phyloP scores from a whole-genome alignment of 2,888 invertebrate species.

The Deroplatys truncata region DNA sequence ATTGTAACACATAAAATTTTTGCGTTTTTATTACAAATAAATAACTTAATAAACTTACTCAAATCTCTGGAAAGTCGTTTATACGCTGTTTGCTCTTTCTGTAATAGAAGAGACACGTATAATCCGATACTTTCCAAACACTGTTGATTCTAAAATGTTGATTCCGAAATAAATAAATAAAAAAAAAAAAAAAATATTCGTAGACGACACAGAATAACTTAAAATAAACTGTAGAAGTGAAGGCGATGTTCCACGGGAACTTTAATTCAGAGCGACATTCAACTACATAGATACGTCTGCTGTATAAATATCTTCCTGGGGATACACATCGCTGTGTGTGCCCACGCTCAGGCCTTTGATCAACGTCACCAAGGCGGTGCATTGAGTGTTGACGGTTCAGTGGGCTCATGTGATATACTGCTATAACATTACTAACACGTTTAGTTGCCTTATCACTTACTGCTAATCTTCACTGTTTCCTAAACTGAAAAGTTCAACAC shows the following conservation, averaged over 20 bases:
- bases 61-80: background rate
- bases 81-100: too few relatives aligned
- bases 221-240: slow-evolving; percentile 4
- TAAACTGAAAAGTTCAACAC: too few relatives aligned
- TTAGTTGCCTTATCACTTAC: too few relatives aligned
- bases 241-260: background rate
- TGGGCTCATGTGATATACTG: background rate
- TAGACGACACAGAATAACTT: background rate
- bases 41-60: too few relatives aligned
- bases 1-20: too few relatives aligned
- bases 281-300: background rate
- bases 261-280: background rate
- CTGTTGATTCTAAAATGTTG: background rate
- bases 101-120: background rate
- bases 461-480: too few relatives aligned
- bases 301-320: background rate
- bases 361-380: background rate
- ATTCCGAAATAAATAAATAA: background rate
- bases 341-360: background rate
- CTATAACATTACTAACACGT: too few relatives aligned
- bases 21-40: too few relatives aligned
- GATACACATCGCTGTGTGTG: background rate
- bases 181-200: background rate
- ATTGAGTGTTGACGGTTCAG: background rate
- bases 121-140: background rate